Evolutionary conservation across 1,140 invertebrate species (phyloP), one percentile per base, ranked within the genome.

Genomic region (Magallana ariakensis): DNA sequence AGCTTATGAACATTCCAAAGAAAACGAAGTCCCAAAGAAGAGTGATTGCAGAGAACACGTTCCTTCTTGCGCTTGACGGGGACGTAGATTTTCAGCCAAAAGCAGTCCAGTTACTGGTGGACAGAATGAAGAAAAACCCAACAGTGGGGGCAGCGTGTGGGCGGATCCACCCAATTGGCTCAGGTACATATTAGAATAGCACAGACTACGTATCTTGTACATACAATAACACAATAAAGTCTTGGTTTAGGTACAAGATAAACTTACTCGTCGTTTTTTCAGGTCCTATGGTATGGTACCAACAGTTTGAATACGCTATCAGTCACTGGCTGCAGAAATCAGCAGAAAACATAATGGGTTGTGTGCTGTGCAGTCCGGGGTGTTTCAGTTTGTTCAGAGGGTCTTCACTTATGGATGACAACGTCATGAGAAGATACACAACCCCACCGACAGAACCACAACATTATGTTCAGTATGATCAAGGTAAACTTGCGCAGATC

Each of bases 21-120:
- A 11, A 58, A 2, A 98, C 99, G 93, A 98, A 56, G 99, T 13
- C 66, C 22, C 98, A 93, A 98, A 99, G 96, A 96, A 98, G 90
- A 97, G 97, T 82, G 97, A 83, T 90, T 87, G 95, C 96, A 22
- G 94, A 96, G 82, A 96, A 96, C 90, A 96, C 96, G 0, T 96
- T 94, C 88, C 90, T 96, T 10, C 90, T 96, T 57, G 95, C 95
- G 11, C 92, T 96, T 53, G 95, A 96, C 87, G 95, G 95, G 46
- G 95, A 96, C 89, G 95, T 96, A 55, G 96, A 96, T 87, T 96
- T 96, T 87, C 94, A 95, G 87, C 96, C 96, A 0, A 90, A 94
- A 56, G 94, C 96, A 54, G 94, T 96, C 13, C 93, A 95, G 75
- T 92, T 95, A 26, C 93, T 96, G 0, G 93, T 96, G 4, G 95